Percentiles rank a stretch among this genome's conserved stretches.
phyloP scores from a whole-genome alignment of 2,888 invertebrate genomes.

The Philereme vetulata region DNA sequence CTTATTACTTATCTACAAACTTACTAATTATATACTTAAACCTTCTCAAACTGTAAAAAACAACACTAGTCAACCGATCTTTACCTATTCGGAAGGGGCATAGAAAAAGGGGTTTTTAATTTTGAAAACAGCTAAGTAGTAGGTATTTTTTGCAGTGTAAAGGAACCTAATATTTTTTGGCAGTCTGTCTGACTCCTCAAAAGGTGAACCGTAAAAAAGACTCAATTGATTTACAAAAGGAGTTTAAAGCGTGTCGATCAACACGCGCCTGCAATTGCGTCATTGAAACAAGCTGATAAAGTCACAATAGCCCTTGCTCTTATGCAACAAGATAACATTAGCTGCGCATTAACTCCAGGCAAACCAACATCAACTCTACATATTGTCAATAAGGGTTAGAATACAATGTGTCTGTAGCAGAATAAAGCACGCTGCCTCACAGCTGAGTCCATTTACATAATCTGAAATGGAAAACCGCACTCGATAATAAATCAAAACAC shows the following conservation, averaged over 20 bases:
- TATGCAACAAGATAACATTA: constrained; percentile 73
- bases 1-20: too few relatives aligned
- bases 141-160: too few relatives aligned
- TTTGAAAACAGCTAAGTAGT: too few relatives aligned
- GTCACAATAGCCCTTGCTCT: constrained; percentile 67
- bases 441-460: constrained; percentile 74
- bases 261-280: constrained; percentile 49
- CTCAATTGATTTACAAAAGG: constrained; percentile 1
- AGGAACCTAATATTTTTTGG: too few relatives aligned
- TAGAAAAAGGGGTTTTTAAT: too few relatives aligned
- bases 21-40: too few relatives aligned
- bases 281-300: constrained; percentile 64
- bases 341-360: constrained; percentile 57
- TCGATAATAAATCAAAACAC: constrained; percentile 47
- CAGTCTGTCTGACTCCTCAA: too few relatives aligned
- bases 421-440: constrained; percentile 48
- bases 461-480: constrained; percentile 45
- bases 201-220: background rate
- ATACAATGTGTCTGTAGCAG: constrained; percentile 33
- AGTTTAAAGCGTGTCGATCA: constrained; percentile 12
- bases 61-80: too few relatives aligned
- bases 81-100: too few relatives aligned
- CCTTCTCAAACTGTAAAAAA: too few relatives aligned
- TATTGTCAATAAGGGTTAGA: constrained; percentile 42
- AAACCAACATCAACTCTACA: constrained; percentile 46